These are phyloP conservation scores for Cherax destructor DNA, from an alignment of 1,140 invertebrate species.

Conservation along the genomic window DNA sequence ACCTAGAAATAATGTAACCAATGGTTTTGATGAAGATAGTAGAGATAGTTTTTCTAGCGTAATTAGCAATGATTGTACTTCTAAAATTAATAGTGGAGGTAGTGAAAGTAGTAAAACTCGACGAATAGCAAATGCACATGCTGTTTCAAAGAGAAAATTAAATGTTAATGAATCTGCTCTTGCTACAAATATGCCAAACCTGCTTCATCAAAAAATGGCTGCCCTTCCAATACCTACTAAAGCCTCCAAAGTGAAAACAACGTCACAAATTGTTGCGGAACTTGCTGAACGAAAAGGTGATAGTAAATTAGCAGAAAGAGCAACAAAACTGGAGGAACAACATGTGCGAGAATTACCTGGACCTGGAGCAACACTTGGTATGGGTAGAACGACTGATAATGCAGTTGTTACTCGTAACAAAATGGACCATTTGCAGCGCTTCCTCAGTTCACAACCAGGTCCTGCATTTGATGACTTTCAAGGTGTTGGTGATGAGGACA, in stretches of 20 bases:
- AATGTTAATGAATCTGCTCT: constrained; percentile 7
- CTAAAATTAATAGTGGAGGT: constrained; percentile 53
- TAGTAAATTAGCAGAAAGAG: constrained; percentile 63
- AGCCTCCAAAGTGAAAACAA: constrained; percentile 84
- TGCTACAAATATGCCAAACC: constrained; percentile 37
- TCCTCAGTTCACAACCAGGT: constrained; percentile 76
- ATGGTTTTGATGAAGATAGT: constrained; percentile 72
- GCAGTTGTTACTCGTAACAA: constrained; percentile 76
- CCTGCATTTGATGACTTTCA: constrained; percentile 61
- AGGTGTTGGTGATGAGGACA: constrained; percentile 45
- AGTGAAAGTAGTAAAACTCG: constrained; percentile 52
- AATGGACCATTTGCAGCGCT: constrained; percentile 80
- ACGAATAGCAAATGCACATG: constrained; percentile 45
- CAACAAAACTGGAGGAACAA: constrained; percentile 66
- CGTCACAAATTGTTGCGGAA: constrained; percentile 87
- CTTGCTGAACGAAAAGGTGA: constrained; percentile 78
- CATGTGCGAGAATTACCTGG: constrained; percentile 45
- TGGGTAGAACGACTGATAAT: constrained; percentile 49
- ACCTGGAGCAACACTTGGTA: constrained; percentile 66
- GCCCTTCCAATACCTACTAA: constrained; percentile 45
- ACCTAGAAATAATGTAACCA: constrained; percentile 70
- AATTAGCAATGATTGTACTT: constrained; percentile 64
- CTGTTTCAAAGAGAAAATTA: constrained; percentile 47
- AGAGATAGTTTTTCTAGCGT: constrained; percentile 72
- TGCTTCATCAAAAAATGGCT: constrained; percentile 65